Base-by-base conservation (phyloP, 2,797 vertebrate genomes). In the Helostoma temminkii region DNA sequence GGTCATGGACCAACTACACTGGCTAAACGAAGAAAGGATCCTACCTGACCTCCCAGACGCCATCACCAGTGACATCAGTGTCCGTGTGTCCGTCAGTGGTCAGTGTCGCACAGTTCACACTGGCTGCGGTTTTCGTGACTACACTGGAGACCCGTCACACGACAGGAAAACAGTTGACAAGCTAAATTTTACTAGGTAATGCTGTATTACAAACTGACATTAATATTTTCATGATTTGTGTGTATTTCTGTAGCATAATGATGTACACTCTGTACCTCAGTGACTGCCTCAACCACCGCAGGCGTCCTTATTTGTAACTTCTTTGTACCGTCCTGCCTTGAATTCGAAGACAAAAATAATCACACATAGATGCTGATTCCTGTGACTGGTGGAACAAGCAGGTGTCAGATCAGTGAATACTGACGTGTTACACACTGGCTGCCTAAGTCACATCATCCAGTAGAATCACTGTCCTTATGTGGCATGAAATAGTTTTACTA, bases 321-420 rank as follows among this genome's bases (percentile, higher is more conserved):
- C 36, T 39, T 49, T 61, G 14, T 30, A 37, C 60, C 52, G 45
- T 68, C 18, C 12, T 53, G 43, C 66, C 26, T 75, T 66, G 28
- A 9, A 24, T 61, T 30, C 21, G 10, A 55, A 52, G 16, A 62
- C 5, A 28, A 0, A 43, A 28, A 22, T 25, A 12, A 48, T 36
- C 19, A 36, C 6, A 1, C 2, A 50, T 8, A 11, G 24, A 28
- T 22, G 21, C 34, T n/a, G 41, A 12, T 8, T 64, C 22, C 55
- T 14, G 19, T 59, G 57, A 34, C 39, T 53, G 43, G 21, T 14
- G 18, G 39, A 78, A 41, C 43, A 52, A 69, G 52, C 56, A 4
- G 42, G 49, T 78, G 57, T 80, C 66, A 83, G 47, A 83, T 82
- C 67, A 78, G 69, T 85, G 69, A 86, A 69, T 54, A 76, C 74